Percentiles rank a stretch among this genome's conserved stretches.
Evolutionary conservation across 53 echinoderm and acorn worm species (phyloP).

Genomic region (Stichopus horrens): DNA sequence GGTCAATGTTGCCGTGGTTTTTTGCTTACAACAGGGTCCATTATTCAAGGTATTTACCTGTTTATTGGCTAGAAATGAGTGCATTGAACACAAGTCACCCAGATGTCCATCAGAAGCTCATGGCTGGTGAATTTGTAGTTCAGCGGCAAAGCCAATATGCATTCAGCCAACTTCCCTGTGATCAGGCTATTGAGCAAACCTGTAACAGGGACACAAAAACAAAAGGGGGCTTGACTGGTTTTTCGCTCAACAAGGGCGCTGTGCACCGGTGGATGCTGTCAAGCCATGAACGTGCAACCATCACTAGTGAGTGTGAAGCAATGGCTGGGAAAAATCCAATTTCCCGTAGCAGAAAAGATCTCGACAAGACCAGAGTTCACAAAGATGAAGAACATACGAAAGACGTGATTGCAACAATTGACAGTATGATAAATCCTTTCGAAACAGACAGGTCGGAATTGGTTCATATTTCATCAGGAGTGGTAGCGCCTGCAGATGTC

Average conservation of each 20-base stretch:
- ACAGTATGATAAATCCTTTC: conserved; percentile 58
- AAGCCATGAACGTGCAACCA: conserved; percentile 51
- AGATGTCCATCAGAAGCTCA: conserved; percentile 31
- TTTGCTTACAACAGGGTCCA: conserved; percentile 61
- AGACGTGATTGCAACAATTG: background rate
- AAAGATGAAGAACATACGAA: conserved; percentile 20
- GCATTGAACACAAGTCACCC: conserved; percentile 54
- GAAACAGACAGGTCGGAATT: conserved; percentile 28
- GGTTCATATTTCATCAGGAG: conserved; percentile 57
- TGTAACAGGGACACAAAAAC: conserved; percentile 71
- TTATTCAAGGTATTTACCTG: conserved; percentile 61
- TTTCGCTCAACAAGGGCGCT: conserved; percentile 58
- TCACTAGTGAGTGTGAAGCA: conserved; percentile 45
- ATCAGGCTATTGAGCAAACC: conserved; percentile 69
- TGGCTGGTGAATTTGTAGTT: conserved; percentile 60
- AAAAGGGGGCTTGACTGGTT: conserved; percentile 67
- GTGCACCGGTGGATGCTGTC: conserved; percentile 54
- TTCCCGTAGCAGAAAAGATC: conserved; percentile 34
- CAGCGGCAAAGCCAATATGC: conserved; percentile 64
- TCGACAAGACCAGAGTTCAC: conserved; percentile 1
- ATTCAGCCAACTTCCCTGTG: conserved; percentile 63
- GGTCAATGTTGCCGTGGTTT: conserved; percentile 45
- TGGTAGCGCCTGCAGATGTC: conserved; percentile 46
- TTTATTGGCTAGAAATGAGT: conserved; percentile 63
- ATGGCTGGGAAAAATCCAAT: conserved; percentile 56